Base-by-base conservation (phyloP, 2,888 invertebrate genomes). In the Macrophya alboannulata region DNA sequence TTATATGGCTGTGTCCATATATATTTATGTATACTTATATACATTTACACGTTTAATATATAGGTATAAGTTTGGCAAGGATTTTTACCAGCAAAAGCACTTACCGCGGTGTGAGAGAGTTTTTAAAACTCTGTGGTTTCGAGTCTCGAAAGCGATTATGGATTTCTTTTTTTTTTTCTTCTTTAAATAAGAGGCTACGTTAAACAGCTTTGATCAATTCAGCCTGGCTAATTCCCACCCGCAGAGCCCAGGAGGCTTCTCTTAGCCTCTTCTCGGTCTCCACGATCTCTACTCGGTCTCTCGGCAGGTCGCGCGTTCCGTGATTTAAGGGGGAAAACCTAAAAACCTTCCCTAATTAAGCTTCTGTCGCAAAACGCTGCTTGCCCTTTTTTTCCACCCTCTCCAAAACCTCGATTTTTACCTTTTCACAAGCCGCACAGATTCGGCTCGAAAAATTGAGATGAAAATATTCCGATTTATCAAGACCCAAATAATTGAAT, bases 311-410 rank as follows among this genome's bases (percentile, higher is more conserved):
- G 91, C 89, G 90, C 89, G 91, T 91, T 90, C 89, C 90, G 90
- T 90, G 90, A 92, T 92, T 92, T 92, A 92, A 92, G 90, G 91
- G 85, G 48, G 68, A 74, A 91, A 91, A 88, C 90, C 90, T 88
- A 92, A 92, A 93, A 93, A 92, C 90, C 91, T 91, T 90, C 91
- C 90, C 92, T 92, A 92, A 92, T 92, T 92, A 93, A 92, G 91
- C 91, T 89, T 86, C 87, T 86, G 88, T 88, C 88, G 88, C 86
- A 86, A 89, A 91, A 91, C 89, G 91, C 89, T 91, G 90, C 88
- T 91, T 89, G 90, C 89, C 90, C 90, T 92, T 92, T 91, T 90
- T 59, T 77, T 79, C n/a, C 45, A 45, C 43, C 72, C 72, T 45
- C 51, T 51, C n/a, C 21, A 25, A 79, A 43, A 59, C 79, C 79